A percentile compares a stretch with the other conserved stretches of the same genome.
These are phyloP conservation scores for Parazoanthus atlanticus DNA, from an alignment of 92 coral and sea anemone genomes.

Conservation along the genomic window DNA sequence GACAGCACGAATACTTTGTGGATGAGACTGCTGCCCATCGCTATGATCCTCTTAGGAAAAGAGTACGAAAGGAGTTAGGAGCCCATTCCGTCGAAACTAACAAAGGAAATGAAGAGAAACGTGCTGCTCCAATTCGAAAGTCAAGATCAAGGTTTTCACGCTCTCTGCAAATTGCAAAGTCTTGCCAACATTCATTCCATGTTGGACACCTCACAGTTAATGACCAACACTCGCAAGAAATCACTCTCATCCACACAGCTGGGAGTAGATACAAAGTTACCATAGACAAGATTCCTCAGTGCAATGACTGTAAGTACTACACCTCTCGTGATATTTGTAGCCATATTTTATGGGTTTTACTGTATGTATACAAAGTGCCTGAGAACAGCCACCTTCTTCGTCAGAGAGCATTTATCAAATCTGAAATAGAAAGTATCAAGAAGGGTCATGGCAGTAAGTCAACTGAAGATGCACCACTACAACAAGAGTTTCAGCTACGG, in stretches of 20 bases:
- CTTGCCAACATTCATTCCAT: constrained; percentile 48
- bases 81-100: constrained; percentile 27
- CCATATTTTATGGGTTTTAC: constrained; percentile 56
- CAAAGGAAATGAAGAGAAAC: constrained; percentile 38
- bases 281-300: constrained; percentile 29
- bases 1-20: constrained; percentile 42
- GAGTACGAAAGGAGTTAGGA: neutral
- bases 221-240: constrained; percentile 42
- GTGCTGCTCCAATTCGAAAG: constrained; percentile 36
- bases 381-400: constrained; percentile 60
- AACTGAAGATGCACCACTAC: neutral
- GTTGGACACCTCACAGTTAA: constrained; percentile 42
- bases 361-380: constrained; percentile 47
- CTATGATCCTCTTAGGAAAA: constrained; percentile 53
- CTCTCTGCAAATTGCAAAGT: constrained; percentile 58
- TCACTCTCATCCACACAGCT: constrained; percentile 47
- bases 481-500: neutral
- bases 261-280: constrained; percentile 47
- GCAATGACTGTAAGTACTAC: constrained; percentile 64
- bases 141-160: constrained; percentile 52
- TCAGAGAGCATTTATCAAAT: constrained; percentile 59
- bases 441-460: neutral
- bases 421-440: constrained; percentile 54
- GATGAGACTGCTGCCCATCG: constrained; percentile 60
- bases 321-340: constrained; percentile 62